Percentiles rank a stretch among this genome's conserved stretches.
These are phyloP conservation scores for Sciurus niger DNA, from an alignment of 2,113 vertebrate species.

Conservation along the genomic window DNA sequence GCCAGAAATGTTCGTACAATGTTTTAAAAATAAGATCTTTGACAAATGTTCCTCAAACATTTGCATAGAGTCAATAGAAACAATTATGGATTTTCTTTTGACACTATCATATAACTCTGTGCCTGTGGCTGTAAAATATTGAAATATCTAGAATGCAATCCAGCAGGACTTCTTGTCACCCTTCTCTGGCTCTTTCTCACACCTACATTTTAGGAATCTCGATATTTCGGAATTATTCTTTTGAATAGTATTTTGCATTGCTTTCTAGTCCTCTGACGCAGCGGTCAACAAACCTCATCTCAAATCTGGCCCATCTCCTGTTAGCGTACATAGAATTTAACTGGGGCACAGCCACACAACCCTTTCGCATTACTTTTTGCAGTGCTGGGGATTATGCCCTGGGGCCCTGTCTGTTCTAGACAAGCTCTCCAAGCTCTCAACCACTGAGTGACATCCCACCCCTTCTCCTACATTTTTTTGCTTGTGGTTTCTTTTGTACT, in stretches of 20 bases:
- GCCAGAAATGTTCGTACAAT: slow-evolving; percentile 31
- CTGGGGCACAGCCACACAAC: too few relatives aligned
- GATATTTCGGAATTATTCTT: background rate
- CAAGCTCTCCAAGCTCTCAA: background rate
- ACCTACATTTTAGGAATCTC: background rate
- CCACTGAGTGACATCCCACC: too few relatives aligned
- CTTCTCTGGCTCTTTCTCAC: background rate
- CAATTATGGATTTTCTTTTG: background rate
- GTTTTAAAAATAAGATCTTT: slow-evolving; percentile 54
- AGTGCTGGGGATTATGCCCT: background rate
- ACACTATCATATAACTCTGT: background rate
- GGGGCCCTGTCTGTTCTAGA: background rate
- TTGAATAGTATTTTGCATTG: background rate
- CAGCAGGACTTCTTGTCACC: background rate
- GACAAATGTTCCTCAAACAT: slow-evolving; percentile 29
- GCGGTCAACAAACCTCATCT: background rate
- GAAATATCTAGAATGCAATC: background rate
- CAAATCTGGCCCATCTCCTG: too few relatives aligned
- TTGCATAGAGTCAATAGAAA: background rate
- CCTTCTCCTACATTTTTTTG: background rate
- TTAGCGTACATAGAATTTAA: background rate
- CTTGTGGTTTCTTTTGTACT: too few relatives aligned
- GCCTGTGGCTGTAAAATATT: background rate
- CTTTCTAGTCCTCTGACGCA: background rate
- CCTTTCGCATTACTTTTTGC: background rate